Base-by-base conservation (phyloP, 92 coral and sea anemone species). In the Epizoanthus rinbou region DNA sequence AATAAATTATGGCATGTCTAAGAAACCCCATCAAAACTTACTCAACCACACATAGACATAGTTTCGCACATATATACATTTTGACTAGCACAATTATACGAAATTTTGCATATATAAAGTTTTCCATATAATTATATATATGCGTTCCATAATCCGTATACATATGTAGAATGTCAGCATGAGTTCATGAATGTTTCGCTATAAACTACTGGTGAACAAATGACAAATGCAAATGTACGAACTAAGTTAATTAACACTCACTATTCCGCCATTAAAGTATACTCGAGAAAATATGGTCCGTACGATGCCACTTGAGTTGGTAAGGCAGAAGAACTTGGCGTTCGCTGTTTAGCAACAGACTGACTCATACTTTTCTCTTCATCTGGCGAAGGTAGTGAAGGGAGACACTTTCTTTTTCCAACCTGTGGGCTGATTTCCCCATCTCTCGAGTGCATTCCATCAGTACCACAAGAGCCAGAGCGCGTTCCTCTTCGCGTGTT, bases 211-310 rank as follows among this genome's bases (percentile, higher is more conserved):
- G 52, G 52, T 57, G 45, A 23, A 70, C 15, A 10, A 31, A 66
- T 0, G 37, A 37, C 35, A 41, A 58, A 19, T 41, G 50, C 59
- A 21, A 16, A 23, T 52, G 19, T 8, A 70, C 54, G 2, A 73
- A 24, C 17, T 64, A 24, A 54, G 18, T 11, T 14, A 13, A 43
- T 17, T 24, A 84, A 24, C n/a, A 86, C 99, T 96, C 75, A 96
- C 99, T 96, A 96, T 87, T 96, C 99, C 15, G 99, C 98, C 95
- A 97, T 89, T 35, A 97, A 68, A 3, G 99, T 97, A 82, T 97
- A 97, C 80, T 97, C 99, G 57, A 97, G 80, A 73, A 97, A 97
- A 85, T 93, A 97, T 4, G 99, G 99, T 23, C 99, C 99, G 75
- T 97, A 97, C 3, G 99, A 90, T 60, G 91, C 91, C 52, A 93